Percentiles rank a stretch among this genome's conserved stretches.
Conservation (phyloP, 53 echinoderm and acorn worm species). For the Zoroaster sp. region DNA sequence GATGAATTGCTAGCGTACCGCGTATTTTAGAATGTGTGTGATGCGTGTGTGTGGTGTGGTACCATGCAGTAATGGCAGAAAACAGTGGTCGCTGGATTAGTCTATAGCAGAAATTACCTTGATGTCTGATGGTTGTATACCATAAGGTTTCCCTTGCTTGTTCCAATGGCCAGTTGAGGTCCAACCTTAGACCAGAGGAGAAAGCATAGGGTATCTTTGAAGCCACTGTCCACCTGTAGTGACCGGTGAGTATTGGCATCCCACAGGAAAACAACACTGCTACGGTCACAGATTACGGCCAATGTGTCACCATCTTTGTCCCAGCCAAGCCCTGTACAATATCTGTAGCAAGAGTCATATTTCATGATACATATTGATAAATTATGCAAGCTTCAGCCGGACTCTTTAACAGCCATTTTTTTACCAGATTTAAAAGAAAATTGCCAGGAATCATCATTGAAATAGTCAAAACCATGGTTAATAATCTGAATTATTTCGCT, state of each 20-base stretch:
- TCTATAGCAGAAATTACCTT: constrained; percentile 50
- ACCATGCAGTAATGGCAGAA: not conserved
- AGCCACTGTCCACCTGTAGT: constrained; percentile 91
- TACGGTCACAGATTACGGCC: constrained; percentile 93
- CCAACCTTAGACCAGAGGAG: constrained; percentile 89
- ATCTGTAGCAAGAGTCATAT: constrained; percentile 23
- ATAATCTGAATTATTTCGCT: no score
- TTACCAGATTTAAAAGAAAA: no score
- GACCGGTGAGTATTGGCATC: constrained; percentile 93
- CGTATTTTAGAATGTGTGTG: no score
- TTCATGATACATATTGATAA: no score
- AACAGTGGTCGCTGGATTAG: not conserved
- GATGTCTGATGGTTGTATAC: constrained; percentile 98
- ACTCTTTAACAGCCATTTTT: no score
- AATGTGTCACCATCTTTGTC: constrained; percentile 97
- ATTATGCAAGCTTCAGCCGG: no score
- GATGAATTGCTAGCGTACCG: no score
- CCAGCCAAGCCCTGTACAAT: constrained; percentile 87
- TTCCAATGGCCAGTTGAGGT: constrained; percentile 94
- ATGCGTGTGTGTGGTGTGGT: no score
- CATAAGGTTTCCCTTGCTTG: constrained; percentile 86
- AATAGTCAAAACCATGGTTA: no score
- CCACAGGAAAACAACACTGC: constrained; percentile 95
- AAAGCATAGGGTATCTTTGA: constrained; percentile 83
- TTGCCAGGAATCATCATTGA: no score